These are phyloP conservation scores for Drosophila diplacantha DNA, from an alignment of 2,888 invertebrate genomes.

Conservation along the genomic window DNA sequence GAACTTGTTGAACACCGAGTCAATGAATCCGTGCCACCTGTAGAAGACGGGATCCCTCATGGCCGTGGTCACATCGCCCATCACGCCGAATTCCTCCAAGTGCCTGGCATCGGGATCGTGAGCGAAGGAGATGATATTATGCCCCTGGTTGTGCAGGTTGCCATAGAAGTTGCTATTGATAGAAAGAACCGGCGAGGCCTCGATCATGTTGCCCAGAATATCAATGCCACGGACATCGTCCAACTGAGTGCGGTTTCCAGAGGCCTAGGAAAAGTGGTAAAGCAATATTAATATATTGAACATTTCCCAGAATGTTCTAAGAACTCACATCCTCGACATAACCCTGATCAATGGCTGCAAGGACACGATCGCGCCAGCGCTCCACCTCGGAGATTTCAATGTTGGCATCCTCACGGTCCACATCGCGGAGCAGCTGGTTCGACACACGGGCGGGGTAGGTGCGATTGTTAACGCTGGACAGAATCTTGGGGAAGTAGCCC, in stretches of 20 bases:
- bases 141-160: slow-evolving; percentile 89
- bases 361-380: slow-evolving; percentile 86
- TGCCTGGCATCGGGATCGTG: slow-evolving; percentile 87
- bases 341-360: slow-evolving; percentile 86
- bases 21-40: slow-evolving; percentile 89
- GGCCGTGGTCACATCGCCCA: slow-evolving; percentile 89
- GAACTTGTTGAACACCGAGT: slow-evolving; percentile 85
- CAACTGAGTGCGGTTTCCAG: slow-evolving; percentile 64
- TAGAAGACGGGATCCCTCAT: slow-evolving; percentile 93
- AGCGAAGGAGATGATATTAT: slow-evolving; percentile 85
- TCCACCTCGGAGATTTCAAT: slow-evolving; percentile 81
- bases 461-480: slow-evolving; percentile 83
- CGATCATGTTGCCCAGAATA: slow-evolving; percentile 87
- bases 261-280: slow-evolving; percentile 39
- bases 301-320: rapidly evolving
- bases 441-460: slow-evolving; percentile 85
- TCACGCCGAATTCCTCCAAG: slow-evolving; percentile 86
- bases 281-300: neutral
- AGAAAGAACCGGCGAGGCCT: slow-evolving; percentile 82
- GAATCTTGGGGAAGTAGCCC: slow-evolving; percentile 90
- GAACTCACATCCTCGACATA: slow-evolving; percentile 80
- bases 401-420: slow-evolving; percentile 83
- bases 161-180: slow-evolving; percentile 85
- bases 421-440: slow-evolving; percentile 81
- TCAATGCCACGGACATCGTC: slow-evolving; percentile 83